A percentile compares a stretch with the other conserved stretches of the same genome.
phyloP scores from a whole-genome alignment of 2,888 invertebrate genomes.

The Prosopocoilus inquinatus region DNA sequence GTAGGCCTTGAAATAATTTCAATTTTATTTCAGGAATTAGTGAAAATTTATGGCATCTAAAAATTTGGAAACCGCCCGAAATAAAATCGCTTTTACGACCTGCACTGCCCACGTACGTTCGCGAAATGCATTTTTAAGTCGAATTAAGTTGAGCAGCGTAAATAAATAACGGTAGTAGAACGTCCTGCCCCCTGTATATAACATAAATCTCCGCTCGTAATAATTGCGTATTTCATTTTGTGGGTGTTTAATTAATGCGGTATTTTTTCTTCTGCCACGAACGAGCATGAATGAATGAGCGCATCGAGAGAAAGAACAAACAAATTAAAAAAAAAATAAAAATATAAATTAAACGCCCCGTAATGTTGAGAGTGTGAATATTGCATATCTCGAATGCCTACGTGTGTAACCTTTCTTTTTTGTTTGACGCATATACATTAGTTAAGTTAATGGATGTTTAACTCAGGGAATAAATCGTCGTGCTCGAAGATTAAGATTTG shows the following conservation, averaged over 20 bases:
- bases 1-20: no score
- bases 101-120: no score
- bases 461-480: slow-evolving; percentile 34
- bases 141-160: no score
- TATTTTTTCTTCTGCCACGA: not conserved
- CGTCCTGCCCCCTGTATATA: no score
- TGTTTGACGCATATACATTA: slow-evolving; percentile 35
- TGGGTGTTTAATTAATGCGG: not conserved
- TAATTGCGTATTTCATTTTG: not conserved
- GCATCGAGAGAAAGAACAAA: not conserved
- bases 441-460: slow-evolving; percentile 36
- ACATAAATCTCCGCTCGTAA: no score
- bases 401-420: slow-evolving; percentile 30
- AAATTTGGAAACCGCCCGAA: no score
- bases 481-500: slow-evolving; percentile 39
- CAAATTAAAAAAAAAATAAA: no score
- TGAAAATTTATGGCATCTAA: no score
- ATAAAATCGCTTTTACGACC: no score
- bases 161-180: no score
- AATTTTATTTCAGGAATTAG: no score
- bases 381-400: slow-evolving; percentile 34
- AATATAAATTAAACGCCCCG: slow-evolving; percentile 28
- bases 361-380: slow-evolving; percentile 32
- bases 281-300: not conserved
- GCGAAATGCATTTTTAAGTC: no score